Percentiles rank a stretch among this genome's conserved stretches.
phyloP scores from a whole-genome alignment of 2,113 vertebrate species.

The Channa argus region DNA sequence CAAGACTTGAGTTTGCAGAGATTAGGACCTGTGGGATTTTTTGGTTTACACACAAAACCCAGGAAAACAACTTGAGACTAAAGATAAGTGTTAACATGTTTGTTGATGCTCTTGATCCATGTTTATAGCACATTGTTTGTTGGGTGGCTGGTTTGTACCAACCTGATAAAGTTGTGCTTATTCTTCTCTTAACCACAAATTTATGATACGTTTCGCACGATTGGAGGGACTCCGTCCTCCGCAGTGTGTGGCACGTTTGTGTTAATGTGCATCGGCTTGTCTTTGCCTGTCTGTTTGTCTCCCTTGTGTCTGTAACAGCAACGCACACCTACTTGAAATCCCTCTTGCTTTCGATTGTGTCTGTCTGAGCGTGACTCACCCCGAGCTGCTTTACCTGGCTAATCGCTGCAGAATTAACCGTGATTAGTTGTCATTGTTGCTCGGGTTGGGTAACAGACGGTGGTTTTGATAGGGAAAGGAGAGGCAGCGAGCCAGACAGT shows the following conservation, averaged over 20 bases:
- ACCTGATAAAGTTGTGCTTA: too few species aligned
- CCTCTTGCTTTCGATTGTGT: slow-evolving; percentile 77
- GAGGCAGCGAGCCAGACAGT: slow-evolving; percentile 65
- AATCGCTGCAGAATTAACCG: slow-evolving; percentile 57
- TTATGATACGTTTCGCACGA: too few species aligned
- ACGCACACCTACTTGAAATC: slow-evolving; percentile 55
- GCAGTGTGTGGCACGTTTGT: slow-evolving; percentile 15
- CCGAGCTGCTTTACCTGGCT: slow-evolving; percentile 8
- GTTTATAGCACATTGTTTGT: too few species aligned
- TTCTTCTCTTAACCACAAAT: too few species aligned
- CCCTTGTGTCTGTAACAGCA: slow-evolving; percentile 31
- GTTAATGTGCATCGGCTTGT: slow-evolving; percentile 20
- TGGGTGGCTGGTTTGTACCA: too few species aligned
- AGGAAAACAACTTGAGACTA: not conserved
- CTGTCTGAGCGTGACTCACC: slow-evolving; percentile 71
- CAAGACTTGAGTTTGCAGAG: not conserved
- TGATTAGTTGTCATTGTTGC: slow-evolving; percentile 64
- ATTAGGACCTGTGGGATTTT: not conserved
- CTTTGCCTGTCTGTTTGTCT: slow-evolving; percentile 36
- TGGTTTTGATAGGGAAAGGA: slow-evolving; percentile 73
- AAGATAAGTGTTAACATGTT: not conserved
- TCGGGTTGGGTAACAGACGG: slow-evolving; percentile 58
- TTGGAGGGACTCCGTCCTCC: not conserved
- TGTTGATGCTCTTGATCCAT: too few species aligned
- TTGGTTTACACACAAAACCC: not conserved